Percentiles rank a stretch among this genome's conserved stretches.
phyloP scores from a whole-genome alignment of 1,140 invertebrate species.

The Heliconius hermathena region DNA sequence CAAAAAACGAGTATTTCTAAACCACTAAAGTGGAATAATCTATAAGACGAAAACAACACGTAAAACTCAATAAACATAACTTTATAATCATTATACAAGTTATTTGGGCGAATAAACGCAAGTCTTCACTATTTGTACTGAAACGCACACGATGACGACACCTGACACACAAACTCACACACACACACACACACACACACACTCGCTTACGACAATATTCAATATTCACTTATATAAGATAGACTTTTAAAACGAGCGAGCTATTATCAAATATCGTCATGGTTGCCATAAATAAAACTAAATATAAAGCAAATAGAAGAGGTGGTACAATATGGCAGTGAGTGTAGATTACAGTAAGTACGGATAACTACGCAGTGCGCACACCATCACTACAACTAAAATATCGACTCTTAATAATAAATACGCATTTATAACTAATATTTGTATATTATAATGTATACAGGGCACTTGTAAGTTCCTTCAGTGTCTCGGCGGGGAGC shows the following conservation, averaged over 20 bases:
- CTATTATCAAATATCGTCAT: too few relatives aligned
- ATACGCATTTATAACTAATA: not conserved
- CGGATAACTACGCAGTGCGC: not conserved
- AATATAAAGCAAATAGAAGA: constrained; percentile 24
- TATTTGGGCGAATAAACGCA: constrained; percentile 19
- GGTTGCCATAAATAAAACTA: constrained; percentile 10
- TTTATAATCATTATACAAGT: constrained; percentile 2
- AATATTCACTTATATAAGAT: too few relatives aligned
- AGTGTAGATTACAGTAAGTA: not conserved
- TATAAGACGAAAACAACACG: constrained; percentile 3
- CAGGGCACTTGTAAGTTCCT: not conserved
- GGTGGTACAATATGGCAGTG: constrained; percentile 17
- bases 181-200: too few relatives aligned
- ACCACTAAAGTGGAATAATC: not conserved
- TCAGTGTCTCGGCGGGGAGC: not conserved
- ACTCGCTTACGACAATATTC: too few relatives aligned
- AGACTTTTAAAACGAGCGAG: too few relatives aligned
- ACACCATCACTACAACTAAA: not conserved
- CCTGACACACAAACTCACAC: not conserved
- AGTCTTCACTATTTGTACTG: constrained; percentile 40
- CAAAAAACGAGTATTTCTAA: constrained; percentile 5
- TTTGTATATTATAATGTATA: not conserved
- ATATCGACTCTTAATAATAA: not conserved
- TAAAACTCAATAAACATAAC: constrained; percentile 26
- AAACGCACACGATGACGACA: not conserved